Evolutionary conservation across 1,140 invertebrate genomes (phyloP).

Genomic region (Temnothorax nylanderi): DNA sequence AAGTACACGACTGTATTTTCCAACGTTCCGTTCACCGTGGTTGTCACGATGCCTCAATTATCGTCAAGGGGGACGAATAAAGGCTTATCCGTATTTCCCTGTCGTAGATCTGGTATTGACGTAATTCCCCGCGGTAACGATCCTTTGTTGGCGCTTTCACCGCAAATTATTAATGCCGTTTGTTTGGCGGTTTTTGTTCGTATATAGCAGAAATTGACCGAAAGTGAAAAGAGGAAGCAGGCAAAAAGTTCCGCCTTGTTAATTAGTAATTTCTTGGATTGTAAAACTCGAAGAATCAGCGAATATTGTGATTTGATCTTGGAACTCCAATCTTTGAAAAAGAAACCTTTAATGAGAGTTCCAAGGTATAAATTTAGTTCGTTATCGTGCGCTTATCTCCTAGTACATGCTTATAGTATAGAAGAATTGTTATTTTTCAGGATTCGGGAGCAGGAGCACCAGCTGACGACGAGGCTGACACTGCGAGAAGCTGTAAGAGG

Average conservation of each 20-base stretch:
- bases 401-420: background rate
- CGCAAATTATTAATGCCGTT: slow-evolving; percentile 42
- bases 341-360: background rate
- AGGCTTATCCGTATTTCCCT: slow-evolving; percentile 11
- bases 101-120: slow-evolving; percentile 28
- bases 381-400: background rate
- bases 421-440: slow-evolving; percentile 75
- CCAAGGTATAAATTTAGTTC: background rate
- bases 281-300: background rate
- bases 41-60: slow-evolving; percentile 53
- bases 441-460: slow-evolving; percentile 85
- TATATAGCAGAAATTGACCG: background rate
- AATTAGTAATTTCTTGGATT: slow-evolving; percentile 25
- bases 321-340: background rate
- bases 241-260: background rate
- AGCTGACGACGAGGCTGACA: slow-evolving; percentile 84
- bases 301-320: background rate
- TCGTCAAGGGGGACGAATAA: slow-evolving; percentile 16
- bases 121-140: slow-evolving; percentile 16
- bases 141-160: slow-evolving; percentile 42
- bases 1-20: slow-evolving; percentile 11
- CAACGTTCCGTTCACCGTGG: slow-evolving; percentile 26
- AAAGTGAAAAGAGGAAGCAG: slow-evolving; percentile 35
- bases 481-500: slow-evolving; percentile 85
- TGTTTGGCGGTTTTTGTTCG: background rate